Evolutionary conservation across 2,888 invertebrate genomes (phyloP), one percentile per base, ranked within the genome.

Genomic region (Tinea pellionella): DNA sequence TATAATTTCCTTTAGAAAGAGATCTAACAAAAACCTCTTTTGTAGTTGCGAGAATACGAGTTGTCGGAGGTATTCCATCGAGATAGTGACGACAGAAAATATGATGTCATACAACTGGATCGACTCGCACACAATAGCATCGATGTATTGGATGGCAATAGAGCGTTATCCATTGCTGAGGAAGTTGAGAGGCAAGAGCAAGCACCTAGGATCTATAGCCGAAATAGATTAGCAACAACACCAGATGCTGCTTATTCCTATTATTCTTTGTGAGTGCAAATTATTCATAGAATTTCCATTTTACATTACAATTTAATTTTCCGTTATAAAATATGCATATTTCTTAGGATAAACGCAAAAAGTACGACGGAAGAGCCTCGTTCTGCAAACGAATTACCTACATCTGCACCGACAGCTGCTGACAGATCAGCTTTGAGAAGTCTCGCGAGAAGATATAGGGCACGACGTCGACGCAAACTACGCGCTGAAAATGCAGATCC

Each of bases 41-140:
- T 47, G 37, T 47, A 96, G 95, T 89, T 95, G 64, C 94, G 93
- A 70, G 95, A 96, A 83, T 96, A 96, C 88, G 95, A 95, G 77
- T 85, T 96, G 66, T 93, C 94, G 65, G 95, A 95, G 84, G 94
- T 94, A 64, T 95, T 95, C 80, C 94, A 95, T 84, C 93, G 93
- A 72, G 89, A 90, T 67, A 94, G 94, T 77, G 94, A 95, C 77
- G 94, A 94, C 69, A 89, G 90, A 64, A 89, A 90, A 74, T 93
- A 93, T 81, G 93, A 93, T 74, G 91, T 93, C 51, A 83, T 93
- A 12, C 89, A 90, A 67, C 81, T 91, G 69, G 90, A 91, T 69
- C 90, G 90, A 67, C 66, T 82, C 41, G 80, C 67, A 61, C 89
- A 89, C 66, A 90, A 91, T 72, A 88, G 75, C 66, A 90, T 91